Evolutionary conservation across 2,888 invertebrate genomes (phyloP), one percentile per base, ranked within the genome.

Genomic region (Arctia plantaginis): DNA sequence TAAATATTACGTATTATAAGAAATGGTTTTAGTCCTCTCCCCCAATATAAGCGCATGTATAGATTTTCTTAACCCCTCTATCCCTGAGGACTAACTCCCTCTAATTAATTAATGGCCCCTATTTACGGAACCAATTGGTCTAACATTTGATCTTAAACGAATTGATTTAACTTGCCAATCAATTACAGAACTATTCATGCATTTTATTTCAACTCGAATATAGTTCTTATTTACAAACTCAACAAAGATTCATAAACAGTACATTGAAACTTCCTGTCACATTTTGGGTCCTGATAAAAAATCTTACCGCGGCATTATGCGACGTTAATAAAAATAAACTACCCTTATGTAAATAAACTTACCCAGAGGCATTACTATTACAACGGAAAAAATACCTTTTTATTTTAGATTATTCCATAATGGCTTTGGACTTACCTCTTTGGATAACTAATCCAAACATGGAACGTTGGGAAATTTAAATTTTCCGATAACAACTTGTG

Each of bases 371-470:
- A 66, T 66, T 30, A 27, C 30, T 27, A 59, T 59, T 30, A 62
- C 15, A 39, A 15, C 39, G 3, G 39, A 66, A 66, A 39, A 35
- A 39, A 65, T 20, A 30, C 64, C 13, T 39, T 66, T 65, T 66
- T 66, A 35, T 66, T 55, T 47, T 39, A 66, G 55, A 66, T 72
- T 67, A 72, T 72, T 72, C 59, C 33, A 33, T 33, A 44, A 8
- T 44, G 62, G 41, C 18, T 66, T 39, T 27, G 3, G 55, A 66
- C 39, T 59, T 76, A 75, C 81, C 68, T 75, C 78, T 68, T 74
- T 81, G 82, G 83, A 82, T 83, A 83, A 72, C 69, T 80, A 82
- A 83, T 75, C 68, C 35, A 39, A 30, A 39, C 12, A 15, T 0
- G 62, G 62, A 39, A 62, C 39, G 66, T 62, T 59, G 70, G 47